Evolutionary conservation across 2,113 vertebrate species (phyloP).

Genomic region (Elgaria multicarinata): DNA sequence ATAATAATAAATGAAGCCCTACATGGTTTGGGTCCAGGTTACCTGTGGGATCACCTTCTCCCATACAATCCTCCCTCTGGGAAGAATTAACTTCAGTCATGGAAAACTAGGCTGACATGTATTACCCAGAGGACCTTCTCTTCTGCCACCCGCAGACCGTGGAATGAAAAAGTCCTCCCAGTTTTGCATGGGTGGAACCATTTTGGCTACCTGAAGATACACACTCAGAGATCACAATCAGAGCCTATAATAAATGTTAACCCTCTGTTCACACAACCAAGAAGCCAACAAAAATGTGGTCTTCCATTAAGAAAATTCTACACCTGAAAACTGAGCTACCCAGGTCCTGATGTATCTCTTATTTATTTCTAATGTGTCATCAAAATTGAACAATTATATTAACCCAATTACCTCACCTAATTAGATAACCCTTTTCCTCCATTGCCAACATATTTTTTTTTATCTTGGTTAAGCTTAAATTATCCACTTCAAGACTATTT

Average conservation of each 20-base stretch:
- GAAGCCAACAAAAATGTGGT: not conserved
- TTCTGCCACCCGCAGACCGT: no score
- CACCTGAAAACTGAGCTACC: not conserved
- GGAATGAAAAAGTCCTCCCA: no score
- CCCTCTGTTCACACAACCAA: not conserved
- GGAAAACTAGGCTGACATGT: no score
- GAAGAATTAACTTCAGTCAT: no score
- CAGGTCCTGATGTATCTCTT: slow-evolving; percentile 39
- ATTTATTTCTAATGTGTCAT: slow-evolving; percentile 75
- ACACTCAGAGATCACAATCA: not conserved
- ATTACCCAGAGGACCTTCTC: no score
- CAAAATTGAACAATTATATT: slow-evolving; percentile 80
- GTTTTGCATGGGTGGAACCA: no score
- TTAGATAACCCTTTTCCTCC: slow-evolving; percentile 77
- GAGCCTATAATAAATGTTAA: not conserved
- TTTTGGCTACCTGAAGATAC: no score
- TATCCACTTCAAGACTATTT: slow-evolving; percentile 76
- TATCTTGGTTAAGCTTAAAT: slow-evolving; percentile 75
- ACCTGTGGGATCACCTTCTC: no score
- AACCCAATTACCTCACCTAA: slow-evolving; percentile 80
- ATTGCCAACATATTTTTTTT: slow-evolving; percentile 74
- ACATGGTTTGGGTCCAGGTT: no score
- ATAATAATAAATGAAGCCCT: no score
- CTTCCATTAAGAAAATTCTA: not conserved
- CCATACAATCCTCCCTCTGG: no score